Base-by-base conservation (phyloP, 2,888 invertebrate genomes). In the Cataglyphis cursor region DNA sequence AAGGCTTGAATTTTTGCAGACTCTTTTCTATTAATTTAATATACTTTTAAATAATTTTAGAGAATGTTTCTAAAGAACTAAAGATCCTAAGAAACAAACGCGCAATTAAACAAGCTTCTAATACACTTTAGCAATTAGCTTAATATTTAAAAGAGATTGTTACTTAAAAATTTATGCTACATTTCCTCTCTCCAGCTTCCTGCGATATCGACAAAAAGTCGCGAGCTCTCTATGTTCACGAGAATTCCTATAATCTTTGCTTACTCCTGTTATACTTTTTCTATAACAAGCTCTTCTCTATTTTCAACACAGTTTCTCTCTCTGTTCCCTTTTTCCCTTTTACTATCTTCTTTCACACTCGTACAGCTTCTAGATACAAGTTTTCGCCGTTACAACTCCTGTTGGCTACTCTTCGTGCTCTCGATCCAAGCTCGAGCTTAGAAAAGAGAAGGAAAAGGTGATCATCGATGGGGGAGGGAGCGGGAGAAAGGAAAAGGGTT, bases 361-460 rank as follows among this genome's bases (percentile, higher is more conserved):
- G 28, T 61, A n/a, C 41, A 8, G 8, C n/a, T 51, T 24, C 48
- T n/a, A 59, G n/a, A 28, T 48, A 66, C 35, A 44, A 75, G 51
- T 44, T 57, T 41, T 44, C 51, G 31, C 24, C 44, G 59, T 78
- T 61, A 78, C 59, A 78, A 68, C 68, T n/a, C 28, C 31, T 78
- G 38, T 44, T 24, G 31, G 44, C 59, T 78, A 78, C 68, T 68
- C 68, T 31, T 48, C 44, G 57, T 44, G 59, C 31, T 78, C 21
- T 31, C 44, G 24, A 48, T 70, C 68, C n/a, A 51, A 9, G n/a
- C n/a, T 8, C 51, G 51, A 51, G 51, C n/a, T 51, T 51, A n/a
- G 51, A 51, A 51, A 8, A 51, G 51, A 35, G 62, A 62, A n/a
- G 15, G 54, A 62, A 35, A 21, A 24, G 41, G 3, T 44, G 41